These are phyloP conservation scores for Chloroceryle inda DNA, from an alignment of 2,797 vertebrate genomes.

Conservation along the genomic window DNA sequence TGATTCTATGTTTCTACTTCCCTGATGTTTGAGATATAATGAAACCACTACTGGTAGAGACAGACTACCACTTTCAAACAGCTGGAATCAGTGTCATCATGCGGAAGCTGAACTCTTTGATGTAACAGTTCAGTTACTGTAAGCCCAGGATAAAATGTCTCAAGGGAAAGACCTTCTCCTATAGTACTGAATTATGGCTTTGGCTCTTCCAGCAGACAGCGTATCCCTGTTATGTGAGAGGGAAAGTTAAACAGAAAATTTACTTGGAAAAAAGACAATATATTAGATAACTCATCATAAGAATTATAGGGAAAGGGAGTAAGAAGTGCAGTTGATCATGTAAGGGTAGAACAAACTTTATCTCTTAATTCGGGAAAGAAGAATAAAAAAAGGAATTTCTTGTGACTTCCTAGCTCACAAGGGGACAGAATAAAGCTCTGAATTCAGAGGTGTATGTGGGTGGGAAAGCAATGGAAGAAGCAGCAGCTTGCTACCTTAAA, in stretches of 20 bases:
- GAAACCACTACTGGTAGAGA: not conserved
- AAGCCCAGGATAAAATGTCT: not conserved
- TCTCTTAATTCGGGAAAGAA: not conserved
- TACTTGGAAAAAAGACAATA: not conserved
- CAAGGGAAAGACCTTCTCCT: not conserved
- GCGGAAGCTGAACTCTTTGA: not conserved
- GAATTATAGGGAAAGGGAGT: not conserved
- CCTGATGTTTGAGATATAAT: not conserved
- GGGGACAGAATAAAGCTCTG: not conserved
- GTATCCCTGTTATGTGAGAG: not conserved
- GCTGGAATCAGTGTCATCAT: not conserved
- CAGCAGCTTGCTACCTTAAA: not conserved
- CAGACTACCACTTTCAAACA: not conserved
- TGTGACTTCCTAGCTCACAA: not conserved
- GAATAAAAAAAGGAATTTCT: not conserved
- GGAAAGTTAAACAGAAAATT: not conserved
- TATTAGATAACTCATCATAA: not conserved
- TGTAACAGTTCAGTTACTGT: not conserved
- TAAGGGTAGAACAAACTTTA: not conserved
- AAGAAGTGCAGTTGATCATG: not conserved
- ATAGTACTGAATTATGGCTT: not conserved
- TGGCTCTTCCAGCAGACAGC: not conserved
- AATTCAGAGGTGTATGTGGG: not conserved
- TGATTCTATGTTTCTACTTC: not conserved
- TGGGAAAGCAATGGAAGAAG: not conserved